A percentile compares a stretch with the other conserved stretches of the same genome.
phyloP scores from a whole-genome alignment of 2,888 invertebrate genomes.

The Caradrina clavipalpis region DNA sequence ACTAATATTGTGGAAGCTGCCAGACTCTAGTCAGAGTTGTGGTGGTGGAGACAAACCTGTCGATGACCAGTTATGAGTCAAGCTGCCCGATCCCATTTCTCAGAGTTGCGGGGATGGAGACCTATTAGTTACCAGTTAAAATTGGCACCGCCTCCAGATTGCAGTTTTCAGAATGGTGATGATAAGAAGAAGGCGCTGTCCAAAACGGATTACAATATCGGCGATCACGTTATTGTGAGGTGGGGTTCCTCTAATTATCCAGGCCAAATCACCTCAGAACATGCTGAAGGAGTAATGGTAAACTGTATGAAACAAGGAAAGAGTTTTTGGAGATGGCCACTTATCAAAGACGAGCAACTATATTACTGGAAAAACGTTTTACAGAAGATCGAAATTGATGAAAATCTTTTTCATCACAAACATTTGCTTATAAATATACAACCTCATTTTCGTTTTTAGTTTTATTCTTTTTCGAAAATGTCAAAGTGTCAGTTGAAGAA shows the following conservation, averaged over 20 bases:
- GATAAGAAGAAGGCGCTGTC: constrained; percentile 9
- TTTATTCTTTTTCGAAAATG: too few relatives aligned
- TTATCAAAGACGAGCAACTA: constrained; percentile 47
- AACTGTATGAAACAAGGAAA: constrained; percentile 47
- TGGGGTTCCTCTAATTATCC: constrained; percentile 39
- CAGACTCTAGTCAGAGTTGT: too few relatives aligned
- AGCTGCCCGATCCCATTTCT: constrained; percentile 2
- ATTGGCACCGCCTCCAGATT: too few relatives aligned
- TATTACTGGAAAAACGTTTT: constrained; percentile 37
- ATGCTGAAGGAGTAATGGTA: constrained; percentile 40
- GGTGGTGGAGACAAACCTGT: constrained; percentile 5
- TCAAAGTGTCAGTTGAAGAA: too few relatives aligned
- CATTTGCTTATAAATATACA: too few relatives aligned
- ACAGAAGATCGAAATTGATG: constrained; percentile 27
- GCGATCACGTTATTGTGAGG: constrained; percentile 42
- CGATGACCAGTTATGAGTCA: constrained; percentile 8
- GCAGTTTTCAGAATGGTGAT: too few relatives aligned
- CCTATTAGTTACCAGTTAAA: neutral
- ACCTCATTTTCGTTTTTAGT: too few relatives aligned
- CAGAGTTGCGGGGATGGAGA: constrained; percentile 10
- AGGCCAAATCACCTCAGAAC: constrained; percentile 31
- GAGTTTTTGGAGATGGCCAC: constrained; percentile 48
- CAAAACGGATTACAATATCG: constrained; percentile 7
- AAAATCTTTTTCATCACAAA: too few relatives aligned
- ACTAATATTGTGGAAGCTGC: too few relatives aligned